Conservation (phyloP, 2,888 invertebrate genomes). For the Hirtodrosophila trivittata region DNA sequence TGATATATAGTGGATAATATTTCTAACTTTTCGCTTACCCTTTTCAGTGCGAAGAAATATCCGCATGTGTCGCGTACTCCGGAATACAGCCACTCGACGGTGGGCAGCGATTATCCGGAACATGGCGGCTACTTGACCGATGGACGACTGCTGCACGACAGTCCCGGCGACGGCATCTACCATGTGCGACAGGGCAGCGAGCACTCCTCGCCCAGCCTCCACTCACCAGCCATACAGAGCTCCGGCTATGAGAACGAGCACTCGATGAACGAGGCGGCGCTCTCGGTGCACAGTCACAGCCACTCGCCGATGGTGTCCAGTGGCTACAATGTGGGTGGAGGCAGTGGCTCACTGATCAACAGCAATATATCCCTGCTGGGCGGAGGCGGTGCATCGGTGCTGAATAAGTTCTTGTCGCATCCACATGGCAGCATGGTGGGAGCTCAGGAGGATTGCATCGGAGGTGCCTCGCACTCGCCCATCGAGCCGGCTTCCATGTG, state of each 20-base stretch:
- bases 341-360: conserved; percentile 74
- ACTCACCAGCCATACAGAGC: conserved; percentile 80
- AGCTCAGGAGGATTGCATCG: conserved; percentile 64
- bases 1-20: background rate
- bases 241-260: conserved; percentile 70
- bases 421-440: conserved; percentile 81
- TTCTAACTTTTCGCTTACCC: background rate
- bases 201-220: conserved; percentile 80
- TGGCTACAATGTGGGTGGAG: conserved; percentile 73
- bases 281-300: conserved; percentile 66
- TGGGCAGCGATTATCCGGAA: conserved; percentile 76
- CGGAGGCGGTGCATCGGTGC: conserved; percentile 75
- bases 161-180: conserved; percentile 63
- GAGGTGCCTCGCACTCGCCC: conserved; percentile 57
- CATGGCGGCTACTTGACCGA: conserved; percentile 69
- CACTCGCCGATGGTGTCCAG: conserved; percentile 73
- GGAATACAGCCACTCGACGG: conserved; percentile 75
- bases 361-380: conserved; percentile 80
- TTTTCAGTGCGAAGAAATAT: conserved; percentile 77
- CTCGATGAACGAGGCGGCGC: conserved; percentile 62
- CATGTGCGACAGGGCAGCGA: conserved; percentile 80
- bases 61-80: conserved; percentile 71
- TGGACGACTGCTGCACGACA: conserved; percentile 71
- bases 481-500: conserved; percentile 77
- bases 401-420: conserved; percentile 83